These are phyloP conservation scores for Galeruca laticollis DNA, from an alignment of 2,888 invertebrate genomes.

Conservation along the genomic window DNA sequence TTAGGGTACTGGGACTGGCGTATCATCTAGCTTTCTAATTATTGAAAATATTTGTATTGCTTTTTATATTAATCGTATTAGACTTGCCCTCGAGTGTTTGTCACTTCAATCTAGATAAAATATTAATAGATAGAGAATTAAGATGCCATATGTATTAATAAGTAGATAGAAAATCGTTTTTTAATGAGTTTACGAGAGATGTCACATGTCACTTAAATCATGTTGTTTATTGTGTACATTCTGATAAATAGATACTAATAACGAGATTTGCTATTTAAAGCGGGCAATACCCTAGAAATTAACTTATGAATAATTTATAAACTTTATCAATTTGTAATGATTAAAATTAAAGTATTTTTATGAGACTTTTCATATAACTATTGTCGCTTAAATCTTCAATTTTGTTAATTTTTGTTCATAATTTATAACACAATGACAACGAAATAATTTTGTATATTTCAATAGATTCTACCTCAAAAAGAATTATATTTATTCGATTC, in stretches of 20 bases:
- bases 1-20: neutral
- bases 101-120: constrained; percentile 7
- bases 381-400: too few relatives aligned
- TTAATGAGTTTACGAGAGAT: constrained; percentile 2
- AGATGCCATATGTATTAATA: constrained; percentile 10
- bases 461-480: too few relatives aligned
- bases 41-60: constrained; percentile 12
- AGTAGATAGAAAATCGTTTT: constrained; percentile 4
- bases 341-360: too few relatives aligned
- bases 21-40: constrained; percentile 2
- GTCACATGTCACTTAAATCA: constrained; percentile 1
- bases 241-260: neutral
- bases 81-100: constrained; percentile 13
- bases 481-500: too few relatives aligned
- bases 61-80: neutral
- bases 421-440: too few relatives aligned
- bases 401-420: too few relatives aligned
- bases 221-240: neutral
- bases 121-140: constrained; percentile 6
- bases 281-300: neutral
- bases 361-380: too few relatives aligned
- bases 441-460: too few relatives aligned
- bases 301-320: neutral
- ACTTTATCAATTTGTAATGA: too few relatives aligned
- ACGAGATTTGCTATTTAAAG: neutral